These are phyloP conservation scores for Cerastis rubricosa DNA, from an alignment of 2,888 invertebrate genomes.

Conservation along the genomic window DNA sequence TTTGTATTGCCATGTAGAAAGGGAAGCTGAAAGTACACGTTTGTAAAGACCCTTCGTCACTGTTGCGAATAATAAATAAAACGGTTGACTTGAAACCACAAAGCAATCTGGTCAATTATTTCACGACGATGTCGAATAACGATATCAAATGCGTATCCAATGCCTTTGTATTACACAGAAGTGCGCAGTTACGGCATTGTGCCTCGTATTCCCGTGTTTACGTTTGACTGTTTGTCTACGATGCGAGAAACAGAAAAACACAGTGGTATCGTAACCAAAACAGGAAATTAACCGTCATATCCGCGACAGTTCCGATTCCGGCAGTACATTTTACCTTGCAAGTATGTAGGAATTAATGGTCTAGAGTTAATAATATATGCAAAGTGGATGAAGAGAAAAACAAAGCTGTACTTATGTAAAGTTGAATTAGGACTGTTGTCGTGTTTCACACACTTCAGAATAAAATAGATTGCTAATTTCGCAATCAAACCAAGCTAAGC, in stretches of 20 bases:
- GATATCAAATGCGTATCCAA: conserved; percentile 50
- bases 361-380: neutral
- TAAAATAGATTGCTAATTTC: neutral
- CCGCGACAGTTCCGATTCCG: conserved; percentile 47
- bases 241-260: conserved; percentile 42
- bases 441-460: neutral
- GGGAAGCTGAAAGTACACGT: conserved; percentile 17
- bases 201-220: conserved; percentile 11
- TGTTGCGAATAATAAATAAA: conserved; percentile 36
- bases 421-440: neutral
- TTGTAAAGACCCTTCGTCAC: conserved; percentile 21
- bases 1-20: conserved; percentile 44
- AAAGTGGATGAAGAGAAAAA: neutral
- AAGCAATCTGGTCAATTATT: conserved; percentile 56
- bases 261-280: conserved; percentile 55
- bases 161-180: conserved; percentile 56
- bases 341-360: neutral
- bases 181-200: conserved; percentile 48
- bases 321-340: conserved; percentile 10
- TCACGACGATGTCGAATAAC: conserved; percentile 47
- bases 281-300: conserved; percentile 64
- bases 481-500: neutral
- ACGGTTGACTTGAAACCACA: conserved; percentile 18
- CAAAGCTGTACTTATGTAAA: neutral
- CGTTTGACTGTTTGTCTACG: conserved; percentile 46